Evolutionary conservation across 1,140 invertebrate genomes (phyloP), one percentile per base, ranked within the genome.

Genomic region (Elymnias hypermnestra): DNA sequence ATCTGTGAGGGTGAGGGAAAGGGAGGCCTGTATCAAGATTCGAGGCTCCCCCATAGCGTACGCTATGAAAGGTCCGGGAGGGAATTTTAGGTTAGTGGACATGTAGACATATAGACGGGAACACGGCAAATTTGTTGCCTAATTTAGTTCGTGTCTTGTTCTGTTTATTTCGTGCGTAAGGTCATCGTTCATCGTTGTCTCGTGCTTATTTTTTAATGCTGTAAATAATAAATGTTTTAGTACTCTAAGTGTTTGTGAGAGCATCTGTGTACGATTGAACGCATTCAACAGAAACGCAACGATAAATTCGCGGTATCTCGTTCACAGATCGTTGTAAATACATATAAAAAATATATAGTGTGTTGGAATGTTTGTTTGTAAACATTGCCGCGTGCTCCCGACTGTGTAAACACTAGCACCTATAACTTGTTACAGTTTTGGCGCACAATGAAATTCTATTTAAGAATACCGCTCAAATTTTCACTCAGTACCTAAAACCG

Each of bases 41-140:
- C 57, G 65, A 58, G 44, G 55, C 75, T 71, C 72, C 74, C 26
- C 77, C 73, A 82, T 81, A 65, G 74, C 72, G 72, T 68, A 63
- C 69, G 60, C 69, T 70, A 65, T 69, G 67, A 78, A 75, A 73
- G 76, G 70, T 72, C 69, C 65, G 62, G 52, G 65, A 67, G 73
- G 68, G 69, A 72, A 74, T 84, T 83, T 84, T 85, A 82, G 81
- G 77, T 83, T 86, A 87, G 85, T 87, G 85, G 85, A 81, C 82
- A 87, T 87, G 85, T 86, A 86, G 83, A 81, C 75, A 82, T 86
- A 85, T 76, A 81, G 76, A 85, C 74, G 81, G 65, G 68, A 79
- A 84, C 85, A 87, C 85, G 85, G 79, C 85, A 81, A 72, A 72
- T 74, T 79, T 77, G 85, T 87, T 86, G 83, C 81, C 78, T 84